Percentiles rank a stretch among this genome's conserved stretches.
phyloP scores from a whole-genome alignment of 2,888 invertebrate species.

The Suillia variegata region DNA sequence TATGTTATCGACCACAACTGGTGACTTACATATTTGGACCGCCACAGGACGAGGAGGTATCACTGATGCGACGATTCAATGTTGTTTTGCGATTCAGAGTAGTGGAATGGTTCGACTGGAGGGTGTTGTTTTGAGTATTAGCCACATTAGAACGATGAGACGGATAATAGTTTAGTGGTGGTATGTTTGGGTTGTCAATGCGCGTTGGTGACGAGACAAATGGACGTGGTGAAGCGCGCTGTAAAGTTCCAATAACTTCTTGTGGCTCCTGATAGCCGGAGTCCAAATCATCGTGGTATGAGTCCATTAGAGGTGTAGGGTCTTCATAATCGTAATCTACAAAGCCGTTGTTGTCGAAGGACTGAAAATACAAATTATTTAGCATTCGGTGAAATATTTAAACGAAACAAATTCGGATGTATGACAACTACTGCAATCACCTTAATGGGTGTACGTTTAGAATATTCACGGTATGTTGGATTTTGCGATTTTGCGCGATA shows the following conservation, averaged over 20 bases:
- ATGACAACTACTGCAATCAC: conserved; percentile 34
- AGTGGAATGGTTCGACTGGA: conserved; percentile 42
- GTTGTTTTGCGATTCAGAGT: conserved; percentile 62
- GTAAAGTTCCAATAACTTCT: conserved; percentile 56
- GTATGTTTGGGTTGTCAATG: conserved; percentile 79
- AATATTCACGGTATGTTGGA: conserved; percentile 50
- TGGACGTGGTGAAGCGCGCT: conserved; percentile 65
- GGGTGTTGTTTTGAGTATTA: conserved; percentile 31
- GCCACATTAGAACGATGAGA: conserved; percentile 54
- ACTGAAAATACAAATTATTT: conserved; percentile 39
- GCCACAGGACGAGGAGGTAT: conserved; percentile 54
- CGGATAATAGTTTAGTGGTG: conserved; percentile 75
- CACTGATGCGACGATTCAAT: conserved; percentile 58
- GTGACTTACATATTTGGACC: conserved; percentile 55
- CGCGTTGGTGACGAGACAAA: conserved; percentile 80
- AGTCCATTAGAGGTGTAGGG: conserved; percentile 76
- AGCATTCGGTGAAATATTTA: too few relatives aligned
- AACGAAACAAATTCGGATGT: too few relatives aligned
- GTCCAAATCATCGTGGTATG: conserved; percentile 70
- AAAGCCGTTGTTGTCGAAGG: conserved; percentile 77
- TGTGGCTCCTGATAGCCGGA: conserved; percentile 63
- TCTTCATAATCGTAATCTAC: conserved; percentile 84
- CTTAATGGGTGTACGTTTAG: conserved; percentile 56
- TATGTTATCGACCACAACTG: background rate
- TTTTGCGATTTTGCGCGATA: conserved; percentile 54